Conservation (phyloP, 2,113 vertebrate species). For the Microtus richardsoni region DNA sequence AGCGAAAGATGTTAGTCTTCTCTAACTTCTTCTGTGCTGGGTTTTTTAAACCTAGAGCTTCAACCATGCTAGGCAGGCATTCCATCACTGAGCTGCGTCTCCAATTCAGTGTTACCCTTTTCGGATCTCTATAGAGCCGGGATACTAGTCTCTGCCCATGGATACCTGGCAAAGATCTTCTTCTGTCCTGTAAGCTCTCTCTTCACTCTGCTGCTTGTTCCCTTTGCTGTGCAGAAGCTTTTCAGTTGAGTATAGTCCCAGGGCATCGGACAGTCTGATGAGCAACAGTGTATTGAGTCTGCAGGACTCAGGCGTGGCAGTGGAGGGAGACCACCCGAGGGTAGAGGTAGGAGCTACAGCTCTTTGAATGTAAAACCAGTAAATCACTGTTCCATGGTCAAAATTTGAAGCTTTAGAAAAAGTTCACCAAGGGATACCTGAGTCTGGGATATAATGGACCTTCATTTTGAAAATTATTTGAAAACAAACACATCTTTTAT, state of each 20-base stretch:
- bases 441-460: neutral
- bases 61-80: no score
- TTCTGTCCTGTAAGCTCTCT: neutral
- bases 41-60: neutral
- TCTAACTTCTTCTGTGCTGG: no score
- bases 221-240: neutral
- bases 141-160: neutral
- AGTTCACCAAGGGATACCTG: neutral
- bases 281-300: neutral
- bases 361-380: neutral
- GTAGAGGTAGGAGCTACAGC: rapidly evolving
- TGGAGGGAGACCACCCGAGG: neutral
- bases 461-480: slow-evolving; percentile 7
- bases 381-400: neutral
- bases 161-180: neutral
- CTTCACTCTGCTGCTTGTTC: neutral
- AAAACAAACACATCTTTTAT: neutral
- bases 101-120: neutral
- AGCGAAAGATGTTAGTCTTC: neutral
- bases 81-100: neutral
- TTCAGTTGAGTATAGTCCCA: neutral
- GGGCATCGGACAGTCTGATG: neutral
- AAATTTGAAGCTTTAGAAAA: neutral
- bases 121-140: neutral
- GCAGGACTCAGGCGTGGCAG: neutral